Evolutionary conservation across 2,888 invertebrate genomes (phyloP), one percentile per base, ranked within the genome.

Genomic region (Heliconius cydno): DNA sequence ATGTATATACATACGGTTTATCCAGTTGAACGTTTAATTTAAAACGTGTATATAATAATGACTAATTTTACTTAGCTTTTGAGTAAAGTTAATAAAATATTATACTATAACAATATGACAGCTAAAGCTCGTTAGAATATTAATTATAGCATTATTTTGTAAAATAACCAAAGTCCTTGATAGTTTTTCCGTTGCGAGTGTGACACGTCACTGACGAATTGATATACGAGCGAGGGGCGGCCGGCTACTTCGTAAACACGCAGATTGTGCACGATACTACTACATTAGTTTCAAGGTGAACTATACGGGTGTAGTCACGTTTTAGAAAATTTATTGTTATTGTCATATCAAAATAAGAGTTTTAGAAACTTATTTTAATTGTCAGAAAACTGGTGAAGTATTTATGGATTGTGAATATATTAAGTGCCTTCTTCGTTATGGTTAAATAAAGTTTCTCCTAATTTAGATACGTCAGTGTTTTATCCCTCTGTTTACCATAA

Each of bases 161-260:
- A 22, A 34, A 60, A 73, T 73, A 46, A 34, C n/a, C 73, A 9
- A 72, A 34, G 15, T 73, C 73, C 73, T 73, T 60, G 73, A 60
- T 60, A 73, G 57, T 72, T 73, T 73, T 73, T 73, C 73, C 73
- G 73, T 34, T 73, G 60, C 73, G 60, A 60, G 73, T 60, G 60
- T 73, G 73, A 60, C 73, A 60, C 41, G 91, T 90, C 91, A 90
- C 91, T 92, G 93, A 93, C 93, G 93, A 93, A 92, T 93, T 92
- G 93, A 93, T 93, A 93, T 93, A 93, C 93, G 65, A 63, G 65
- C 41, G 75, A 78, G 78, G 78, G 83, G 85, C 84, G 77, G 74
- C 74, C 74, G 80, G 77, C 68, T 57, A 77, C 77, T 79, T 77
- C 73, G 80, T 71, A 79, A 79, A 76, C 77, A 78, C 77, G 77